Base-by-base conservation (phyloP, 2,797 vertebrate species). In the Discoglossus pictus region DNA sequence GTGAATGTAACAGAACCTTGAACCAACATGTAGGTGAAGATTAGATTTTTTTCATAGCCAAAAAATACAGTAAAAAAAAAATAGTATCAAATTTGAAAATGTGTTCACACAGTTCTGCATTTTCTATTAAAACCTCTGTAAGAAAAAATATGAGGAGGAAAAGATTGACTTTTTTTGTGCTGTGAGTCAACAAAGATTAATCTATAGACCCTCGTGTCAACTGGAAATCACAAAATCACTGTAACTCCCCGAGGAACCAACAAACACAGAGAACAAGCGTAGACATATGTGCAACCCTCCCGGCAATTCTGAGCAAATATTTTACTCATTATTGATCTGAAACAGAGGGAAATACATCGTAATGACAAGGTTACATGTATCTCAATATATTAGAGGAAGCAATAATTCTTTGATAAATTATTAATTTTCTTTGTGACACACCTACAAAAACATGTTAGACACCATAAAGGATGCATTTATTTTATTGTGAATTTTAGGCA, bases 151-250 rank as follows among this genome's bases (percentile, higher is more conserved):
- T n/a, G 5, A 48, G 36, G 20, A 24, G 38, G 43, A 44, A 61
- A 52, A 23, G 39, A 31, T 50, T 24, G 7, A 50, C 27, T 47
- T 10, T 38, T 58, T 39, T 42, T 35, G 13, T 24, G 9, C 23
- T 24, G 43, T 31, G 39, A 50, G 44, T 48, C 34, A 51, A 50
- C 44, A 40, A 20, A 70, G 60, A 70, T 63, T 56, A 63, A 63
- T 70, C 53, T 52, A 40, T 34, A 56, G 51, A 71, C 25, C 15
- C 6, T 62, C 18, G 34, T 47, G 52, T 63, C 50, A 42, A 42
- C 60, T 48, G 47, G 43, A 17, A 18, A 25, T 35, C n/a, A 60
- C 42, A 15, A 71, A 62, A 71, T 64, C 36, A 58, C 36, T 63
- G 17, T 40, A 46, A 48, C 23, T 71, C 68, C 61, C 68, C 7